phyloP scores from a whole-genome alignment of 2,113 vertebrate genomes.

The Grammomys dolichurus region DNA sequence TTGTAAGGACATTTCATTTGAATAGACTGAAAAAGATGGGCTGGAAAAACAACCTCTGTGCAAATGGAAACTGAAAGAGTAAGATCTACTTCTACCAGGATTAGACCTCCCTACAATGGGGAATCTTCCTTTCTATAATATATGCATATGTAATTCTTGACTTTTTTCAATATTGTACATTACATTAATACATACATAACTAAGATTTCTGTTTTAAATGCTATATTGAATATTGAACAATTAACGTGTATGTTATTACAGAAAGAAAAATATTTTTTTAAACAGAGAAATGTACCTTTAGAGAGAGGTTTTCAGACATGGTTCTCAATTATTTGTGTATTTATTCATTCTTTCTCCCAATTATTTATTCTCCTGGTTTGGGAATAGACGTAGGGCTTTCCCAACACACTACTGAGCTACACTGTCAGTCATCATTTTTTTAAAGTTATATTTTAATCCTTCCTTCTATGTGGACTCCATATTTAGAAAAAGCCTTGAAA shows the following conservation, averaged over 20 bases:
- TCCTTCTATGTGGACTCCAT: not conserved
- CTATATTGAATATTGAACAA: not conserved
- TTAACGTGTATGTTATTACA: not conserved
- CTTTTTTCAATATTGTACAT: not conserved
- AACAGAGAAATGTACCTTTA: not conserved
- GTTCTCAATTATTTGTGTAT: not conserved
- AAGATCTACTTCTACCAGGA: not conserved
- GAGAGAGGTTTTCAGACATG: not conserved
- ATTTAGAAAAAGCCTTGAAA: slow-evolving; percentile 29
- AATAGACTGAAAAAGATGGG: not conserved
- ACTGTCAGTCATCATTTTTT: not conserved
- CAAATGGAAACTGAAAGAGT: not conserved
- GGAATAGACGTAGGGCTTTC: not conserved
- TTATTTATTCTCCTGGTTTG: not conserved
- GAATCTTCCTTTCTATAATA: not conserved
- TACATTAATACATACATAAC: slow-evolving; percentile 4
- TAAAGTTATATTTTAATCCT: not conserved
- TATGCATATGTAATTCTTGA: not conserved
- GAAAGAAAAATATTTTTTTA: not conserved
- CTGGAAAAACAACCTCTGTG: not conserved
- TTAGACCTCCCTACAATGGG: not conserved
- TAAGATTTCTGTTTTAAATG: not conserved
- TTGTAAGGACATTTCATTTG: not conserved
- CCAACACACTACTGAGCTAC: not conserved
- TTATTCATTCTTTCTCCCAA: not conserved